Evolutionary conservation across 2,797 vertebrate species (phyloP), one percentile per base, ranked within the genome.

Genomic region (Telmatherina bonti): DNA sequence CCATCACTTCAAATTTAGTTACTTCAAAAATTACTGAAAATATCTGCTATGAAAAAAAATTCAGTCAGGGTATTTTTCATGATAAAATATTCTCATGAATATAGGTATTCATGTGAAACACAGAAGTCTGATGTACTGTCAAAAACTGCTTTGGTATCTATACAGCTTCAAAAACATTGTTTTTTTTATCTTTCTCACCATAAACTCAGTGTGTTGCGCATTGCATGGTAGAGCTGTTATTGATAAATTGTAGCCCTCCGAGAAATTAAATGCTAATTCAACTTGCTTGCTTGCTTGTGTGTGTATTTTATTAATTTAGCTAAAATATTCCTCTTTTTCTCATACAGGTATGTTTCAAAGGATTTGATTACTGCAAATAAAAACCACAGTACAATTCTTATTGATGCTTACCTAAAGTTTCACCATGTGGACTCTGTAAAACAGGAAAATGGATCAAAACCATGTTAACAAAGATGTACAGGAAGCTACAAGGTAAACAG

Each of bases 391-490:
- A 36, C 3, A 16, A 43, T 45, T 72, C 56, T 54, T 15, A 55
- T 24, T 38, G 36, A 58, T 3, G 18, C 87, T 87, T 78, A 94
- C 93, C 92, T 88, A 82, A 75, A 82, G 70, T 88, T 69, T 71
- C 68, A 73, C 57, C 47, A 51, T 72, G 55, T 30, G 60, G 53
- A 58, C 45, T 70, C 92, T 93, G 78, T 51, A 81, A 86, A 85
- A 77, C 7, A 78, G 2, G 35, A 55, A 67, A 16, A 67, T 2
- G 1, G 0, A 31, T 62, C 22, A 63, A 57, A 38, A 65, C 0
- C 70, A 53, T 16, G 26, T 35, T 16, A 36, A 68, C 15, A 53
- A 62, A 47, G 54, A 65, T 16, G 2, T n/a, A 68, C 11, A 61
- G 55, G 6, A 45, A 29, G 1, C 16, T 55, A 13, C 33, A 63